Evolutionary conservation across 1,140 invertebrate species (phyloP), one percentile per base, ranked within the genome.

Genomic region (Rhizoglyphus robini): DNA sequence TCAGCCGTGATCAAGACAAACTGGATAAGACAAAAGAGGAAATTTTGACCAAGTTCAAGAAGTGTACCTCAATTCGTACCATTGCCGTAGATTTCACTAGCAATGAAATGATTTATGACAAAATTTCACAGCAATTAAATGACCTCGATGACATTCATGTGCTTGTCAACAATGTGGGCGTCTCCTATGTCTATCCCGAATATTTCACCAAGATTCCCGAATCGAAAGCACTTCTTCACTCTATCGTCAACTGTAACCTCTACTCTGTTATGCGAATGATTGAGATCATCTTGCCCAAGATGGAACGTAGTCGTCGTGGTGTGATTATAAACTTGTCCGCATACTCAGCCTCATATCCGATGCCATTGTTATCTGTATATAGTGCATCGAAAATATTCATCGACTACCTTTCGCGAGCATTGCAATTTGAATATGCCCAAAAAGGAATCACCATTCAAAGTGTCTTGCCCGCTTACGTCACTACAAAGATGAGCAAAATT

Each of bases 291-390:
- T 76, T 98, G 70, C 92, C 94, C 0, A 82, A 80, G 18, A 97
- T 99, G 95, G 82, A 88, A 48, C 81, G 88, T 69, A 81, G 86
- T 54, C 81, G 82, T 32, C 84, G 83, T 68, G 96, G 95, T 11
- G 83, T 95, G 0, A 81, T 99, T 32, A 86, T 99, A 49, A 99
- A 97, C 74, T 79, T 98, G 32, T 87, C 91, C 0, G 98, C 95
- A 13, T 83, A 85, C 0, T 81, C 88, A 0, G 88, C 86, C 1
- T 75, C 83, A 1, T 83, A 86, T 67, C 90, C 90, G 0, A 83
- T 83, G 67, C 90, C 92, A 4, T 78, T 96, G 46, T 78, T 96
- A 1, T 82, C 85, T 13, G 83, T 95, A 0, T 98, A 98, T 71
- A 84, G 86, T 25, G 90, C 89, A 27, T 84, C 87, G 54, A 97